Percentiles rank a stretch among this genome's conserved stretches.
These are phyloP conservation scores for Gobiocypris rarus DNA, from an alignment of 2,113 vertebrate species.

Conservation along the genomic window DNA sequence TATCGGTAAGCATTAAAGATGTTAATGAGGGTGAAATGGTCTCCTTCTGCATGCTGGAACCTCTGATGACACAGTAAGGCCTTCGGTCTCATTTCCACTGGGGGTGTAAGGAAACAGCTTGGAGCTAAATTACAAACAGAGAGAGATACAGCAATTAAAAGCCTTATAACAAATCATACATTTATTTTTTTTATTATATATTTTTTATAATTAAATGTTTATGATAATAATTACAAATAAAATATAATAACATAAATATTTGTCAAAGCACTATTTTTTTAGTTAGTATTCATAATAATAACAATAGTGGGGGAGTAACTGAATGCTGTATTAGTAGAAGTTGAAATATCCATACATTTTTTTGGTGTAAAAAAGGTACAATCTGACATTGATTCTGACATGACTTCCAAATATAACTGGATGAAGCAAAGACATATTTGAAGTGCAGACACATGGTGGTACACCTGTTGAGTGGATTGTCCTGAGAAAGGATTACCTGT, in stretches of 20 bases:
- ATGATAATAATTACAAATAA: not conserved
- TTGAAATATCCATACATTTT: too few relatives aligned
- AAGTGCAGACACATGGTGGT: slow-evolving; percentile 7
- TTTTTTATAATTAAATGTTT: not conserved
- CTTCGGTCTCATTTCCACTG: slow-evolving; percentile 73
- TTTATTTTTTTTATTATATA: not conserved
- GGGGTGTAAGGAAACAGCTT: slow-evolving; percentile 77
- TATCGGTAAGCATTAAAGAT: slow-evolving; percentile 85
- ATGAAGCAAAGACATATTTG: not conserved
- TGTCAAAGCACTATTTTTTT: too few relatives aligned
- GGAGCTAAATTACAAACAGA: slow-evolving; percentile 73
- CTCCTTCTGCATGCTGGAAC: slow-evolving; percentile 87
- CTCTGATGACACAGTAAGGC: slow-evolving; percentile 75
- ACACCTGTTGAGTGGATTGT: not conserved
- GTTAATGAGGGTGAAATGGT: slow-evolving; percentile 89
- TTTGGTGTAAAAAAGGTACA: too few relatives aligned
- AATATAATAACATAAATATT: too few relatives aligned
- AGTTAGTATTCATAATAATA: too few relatives aligned
- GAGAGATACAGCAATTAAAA: not conserved
- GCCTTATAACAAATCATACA: not conserved
- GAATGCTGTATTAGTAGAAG: too few relatives aligned
- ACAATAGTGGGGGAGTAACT: too few relatives aligned
- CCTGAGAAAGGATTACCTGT: slow-evolving; percentile 76
- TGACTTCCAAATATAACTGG: not conserved
- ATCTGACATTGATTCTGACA: not conserved